A percentile compares a stretch with the other conserved stretches of the same genome.
phyloP scores from a whole-genome alignment of 2,797 vertebrate species.

The Champsocephalus esox region DNA sequence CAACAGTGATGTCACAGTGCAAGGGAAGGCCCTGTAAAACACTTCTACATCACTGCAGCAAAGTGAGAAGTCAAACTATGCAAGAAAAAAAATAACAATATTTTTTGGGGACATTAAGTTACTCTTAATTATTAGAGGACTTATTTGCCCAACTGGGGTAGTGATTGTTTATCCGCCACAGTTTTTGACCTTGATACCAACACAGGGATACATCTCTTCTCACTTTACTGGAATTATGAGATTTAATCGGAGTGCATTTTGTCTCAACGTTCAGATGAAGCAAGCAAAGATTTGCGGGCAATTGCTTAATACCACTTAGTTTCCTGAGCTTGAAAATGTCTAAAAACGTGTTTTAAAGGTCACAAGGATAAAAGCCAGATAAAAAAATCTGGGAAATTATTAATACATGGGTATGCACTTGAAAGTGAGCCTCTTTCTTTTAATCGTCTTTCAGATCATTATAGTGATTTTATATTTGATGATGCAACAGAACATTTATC shows the following conservation, averaged over 20 bases:
- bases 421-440: slow-evolving; percentile 11
- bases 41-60: background rate
- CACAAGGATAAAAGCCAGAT: slow-evolving; percentile 31
- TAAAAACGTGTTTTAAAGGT: slow-evolving; percentile 35
- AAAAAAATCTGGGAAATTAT: slow-evolving; percentile 15
- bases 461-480: slow-evolving; percentile 42
- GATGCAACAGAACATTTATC: slow-evolving; percentile 41
- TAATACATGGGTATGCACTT: slow-evolving; percentile 10
- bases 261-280: slow-evolving; percentile 1
- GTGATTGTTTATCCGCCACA: slow-evolving; percentile 52
- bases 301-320: slow-evolving; percentile 25
- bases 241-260: slow-evolving; percentile 22
- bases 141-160: slow-evolving; percentile 57
- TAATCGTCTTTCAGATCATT: slow-evolving; percentile 10
- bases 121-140: background rate
- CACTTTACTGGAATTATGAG: slow-evolving; percentile 20
- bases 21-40: background rate
- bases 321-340: slow-evolving; percentile 54
- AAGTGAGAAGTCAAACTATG: background rate
- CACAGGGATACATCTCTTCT: slow-evolving; percentile 21
- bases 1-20: background rate
- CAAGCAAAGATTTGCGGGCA: slow-evolving; percentile 13
- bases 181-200: slow-evolving; percentile 8
- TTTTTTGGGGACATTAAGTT: background rate
- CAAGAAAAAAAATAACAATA: background rate